Evolutionary conservation across 2,797 vertebrate species (phyloP).

Genomic region (Pantherophis alleghaniensis): DNA sequence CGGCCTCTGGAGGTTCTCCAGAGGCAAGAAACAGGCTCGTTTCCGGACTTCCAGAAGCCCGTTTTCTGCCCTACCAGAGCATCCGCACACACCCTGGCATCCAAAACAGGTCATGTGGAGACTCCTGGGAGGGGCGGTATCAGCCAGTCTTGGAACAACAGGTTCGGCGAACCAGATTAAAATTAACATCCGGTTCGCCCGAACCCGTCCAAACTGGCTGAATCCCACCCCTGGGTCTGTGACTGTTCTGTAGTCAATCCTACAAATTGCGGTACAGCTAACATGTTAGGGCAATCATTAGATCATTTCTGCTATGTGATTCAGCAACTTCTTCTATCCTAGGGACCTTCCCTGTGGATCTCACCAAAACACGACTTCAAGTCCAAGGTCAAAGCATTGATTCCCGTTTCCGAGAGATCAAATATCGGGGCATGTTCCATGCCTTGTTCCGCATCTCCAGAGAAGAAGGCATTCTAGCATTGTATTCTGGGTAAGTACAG

Average conservation of each 20-base stretch:
- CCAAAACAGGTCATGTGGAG: too few relatives aligned
- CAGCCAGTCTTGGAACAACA: too few relatives aligned
- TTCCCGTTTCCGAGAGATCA: slow-evolving; percentile 88
- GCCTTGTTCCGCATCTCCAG: slow-evolving; percentile 88
- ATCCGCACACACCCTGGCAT: too few relatives aligned
- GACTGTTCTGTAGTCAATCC: neutral
- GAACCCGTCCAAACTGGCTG: too few relatives aligned
- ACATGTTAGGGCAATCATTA: neutral
- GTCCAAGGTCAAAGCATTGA: slow-evolving; percentile 88
- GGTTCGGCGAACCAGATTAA: too few relatives aligned
- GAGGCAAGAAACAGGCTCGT: too few relatives aligned
- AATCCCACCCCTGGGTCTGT: too few relatives aligned
- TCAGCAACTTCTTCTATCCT: slow-evolving; percentile 4
- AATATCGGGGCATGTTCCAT: slow-evolving; percentile 94
- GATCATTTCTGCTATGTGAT: neutral
- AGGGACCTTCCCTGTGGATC: slow-evolving; percentile 94
- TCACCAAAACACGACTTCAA: slow-evolving; percentile 93
- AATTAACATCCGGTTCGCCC: too few relatives aligned
- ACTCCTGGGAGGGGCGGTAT: too few relatives aligned
- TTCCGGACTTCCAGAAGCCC: too few relatives aligned
- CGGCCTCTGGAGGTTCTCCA: too few relatives aligned
- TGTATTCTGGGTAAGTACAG: slow-evolving; percentile 88
- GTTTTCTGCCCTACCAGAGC: too few relatives aligned
- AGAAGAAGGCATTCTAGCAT: slow-evolving; percentile 87
- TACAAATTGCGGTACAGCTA: neutral